phyloP scores from a whole-genome alignment of 2,113 vertebrate species.

The Gallinago paraguaiae region DNA sequence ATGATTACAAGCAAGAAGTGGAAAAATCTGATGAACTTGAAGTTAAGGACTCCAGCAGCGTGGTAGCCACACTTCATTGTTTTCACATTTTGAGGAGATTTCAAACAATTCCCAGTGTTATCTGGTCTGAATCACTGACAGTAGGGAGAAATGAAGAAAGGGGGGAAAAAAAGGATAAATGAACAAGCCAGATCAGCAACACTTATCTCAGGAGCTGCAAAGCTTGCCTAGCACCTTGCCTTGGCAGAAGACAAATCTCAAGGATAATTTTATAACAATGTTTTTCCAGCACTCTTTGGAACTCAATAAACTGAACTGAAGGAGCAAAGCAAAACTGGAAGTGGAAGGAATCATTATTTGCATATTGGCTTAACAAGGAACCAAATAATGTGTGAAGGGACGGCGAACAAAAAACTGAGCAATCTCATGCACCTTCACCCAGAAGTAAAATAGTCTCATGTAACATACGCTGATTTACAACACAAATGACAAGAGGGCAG shows the following conservation, averaged over 20 bases:
- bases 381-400: neutral
- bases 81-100: neutral
- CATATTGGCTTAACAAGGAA: neutral
- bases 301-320: neutral
- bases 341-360: neutral
- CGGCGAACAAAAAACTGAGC: neutral
- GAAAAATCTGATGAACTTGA: neutral
- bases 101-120: neutral
- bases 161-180: neutral
- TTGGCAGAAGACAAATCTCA: neutral
- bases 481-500: neutral
- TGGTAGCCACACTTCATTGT: neutral
- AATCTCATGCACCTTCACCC: neutral
- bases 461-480: neutral
- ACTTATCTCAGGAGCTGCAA: neutral
- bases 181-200: neutral
- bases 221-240: constrained; percentile 33
- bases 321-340: neutral
- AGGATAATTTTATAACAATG: neutral
- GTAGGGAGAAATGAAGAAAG: neutral
- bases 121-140: neutral
- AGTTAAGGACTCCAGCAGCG: neutral
- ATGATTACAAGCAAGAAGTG: neutral
- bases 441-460: neutral
- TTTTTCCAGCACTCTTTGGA: neutral